Percentiles rank a stretch among this genome's conserved stretches.
phyloP scores from a whole-genome alignment of 2,888 invertebrate genomes.

The Pammene aurita region DNA sequence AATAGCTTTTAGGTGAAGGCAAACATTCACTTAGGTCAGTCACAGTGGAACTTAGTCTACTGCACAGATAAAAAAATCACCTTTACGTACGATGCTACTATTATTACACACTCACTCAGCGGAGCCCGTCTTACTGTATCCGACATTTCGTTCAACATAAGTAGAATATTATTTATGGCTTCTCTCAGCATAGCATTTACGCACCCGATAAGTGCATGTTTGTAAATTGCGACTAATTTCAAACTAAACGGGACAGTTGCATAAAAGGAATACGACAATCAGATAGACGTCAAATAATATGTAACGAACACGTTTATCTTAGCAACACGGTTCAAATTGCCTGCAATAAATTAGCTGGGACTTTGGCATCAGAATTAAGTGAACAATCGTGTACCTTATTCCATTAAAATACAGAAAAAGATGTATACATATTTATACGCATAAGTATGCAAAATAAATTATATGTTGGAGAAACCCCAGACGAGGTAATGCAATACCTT shows the following conservation, averaged over 20 bases:
- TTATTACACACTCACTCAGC: no score
- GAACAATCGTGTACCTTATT: constrained; percentile 2
- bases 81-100: no score
- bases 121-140: constrained; percentile 2
- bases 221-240: constrained; percentile 26
- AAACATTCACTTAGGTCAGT: no score
- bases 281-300: constrained; percentile 11
- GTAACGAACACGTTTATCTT: constrained; percentile 3
- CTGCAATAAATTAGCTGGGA: neutral
- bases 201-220: constrained; percentile 22
- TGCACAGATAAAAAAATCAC: no score
- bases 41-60: no score
- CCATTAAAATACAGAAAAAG: constrained; percentile 4
- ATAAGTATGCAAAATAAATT: constrained; percentile 7
- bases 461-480: constrained; percentile 13
- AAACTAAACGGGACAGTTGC: constrained; percentile 11
- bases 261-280: constrained; percentile 9
- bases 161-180: constrained; percentile 19
- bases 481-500: constrained; percentile 24
- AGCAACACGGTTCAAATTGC: constrained; percentile 1
- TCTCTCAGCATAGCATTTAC: constrained; percentile 21
- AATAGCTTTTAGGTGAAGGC: no score
- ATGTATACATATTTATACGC: constrained; percentile 8
- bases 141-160: constrained; percentile 10
- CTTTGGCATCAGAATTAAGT: neutral